Conservation (phyloP, 2,797 vertebrate species). For the Oreochromis grahami region DNA sequence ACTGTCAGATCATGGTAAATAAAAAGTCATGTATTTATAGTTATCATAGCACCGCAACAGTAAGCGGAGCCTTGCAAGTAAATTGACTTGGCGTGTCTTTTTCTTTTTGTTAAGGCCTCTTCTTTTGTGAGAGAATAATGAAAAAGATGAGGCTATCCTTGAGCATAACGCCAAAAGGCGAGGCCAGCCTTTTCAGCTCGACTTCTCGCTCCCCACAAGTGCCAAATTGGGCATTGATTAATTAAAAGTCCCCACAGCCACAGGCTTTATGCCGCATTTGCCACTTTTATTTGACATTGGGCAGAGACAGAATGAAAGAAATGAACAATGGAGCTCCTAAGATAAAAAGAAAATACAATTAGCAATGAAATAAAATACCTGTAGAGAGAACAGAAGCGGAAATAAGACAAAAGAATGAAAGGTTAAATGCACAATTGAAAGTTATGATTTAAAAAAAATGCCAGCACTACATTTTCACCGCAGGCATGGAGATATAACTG, state of each 20-base stretch:
- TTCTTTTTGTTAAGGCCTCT: slow-evolving; percentile 22
- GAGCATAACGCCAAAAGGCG: slow-evolving; percentile 59
- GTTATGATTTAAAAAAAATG: background rate
- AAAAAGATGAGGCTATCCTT: slow-evolving; percentile 52
- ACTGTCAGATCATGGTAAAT: slow-evolving; percentile 55
- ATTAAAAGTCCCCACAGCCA: slow-evolving; percentile 55
- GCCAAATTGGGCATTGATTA: slow-evolving; percentile 57
- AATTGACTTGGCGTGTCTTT: slow-evolving; percentile 60
- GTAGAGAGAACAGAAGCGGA: background rate
- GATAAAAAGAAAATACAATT: background rate
- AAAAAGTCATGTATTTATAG: slow-evolving; percentile 67
- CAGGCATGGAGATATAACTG: background rate
- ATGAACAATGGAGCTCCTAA: background rate
- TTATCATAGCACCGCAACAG: slow-evolving; percentile 52
- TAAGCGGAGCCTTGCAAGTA: slow-evolving; percentile 57
- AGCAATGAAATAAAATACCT: background rate
- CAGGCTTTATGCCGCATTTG: slow-evolving; percentile 22
- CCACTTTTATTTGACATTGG: slow-evolving; percentile 14
- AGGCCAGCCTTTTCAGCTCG: slow-evolving; percentile 52
- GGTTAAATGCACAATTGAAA: background rate
- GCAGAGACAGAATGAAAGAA: background rate
- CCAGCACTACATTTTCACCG: slow-evolving; percentile 13
- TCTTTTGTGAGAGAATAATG: slow-evolving; percentile 49
- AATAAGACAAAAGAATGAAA: background rate
- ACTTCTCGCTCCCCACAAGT: slow-evolving; percentile 40